These are phyloP conservation scores for Galendromus occidentalis DNA, from an alignment of 1,140 invertebrate genomes.

Conservation along the genomic window DNA sequence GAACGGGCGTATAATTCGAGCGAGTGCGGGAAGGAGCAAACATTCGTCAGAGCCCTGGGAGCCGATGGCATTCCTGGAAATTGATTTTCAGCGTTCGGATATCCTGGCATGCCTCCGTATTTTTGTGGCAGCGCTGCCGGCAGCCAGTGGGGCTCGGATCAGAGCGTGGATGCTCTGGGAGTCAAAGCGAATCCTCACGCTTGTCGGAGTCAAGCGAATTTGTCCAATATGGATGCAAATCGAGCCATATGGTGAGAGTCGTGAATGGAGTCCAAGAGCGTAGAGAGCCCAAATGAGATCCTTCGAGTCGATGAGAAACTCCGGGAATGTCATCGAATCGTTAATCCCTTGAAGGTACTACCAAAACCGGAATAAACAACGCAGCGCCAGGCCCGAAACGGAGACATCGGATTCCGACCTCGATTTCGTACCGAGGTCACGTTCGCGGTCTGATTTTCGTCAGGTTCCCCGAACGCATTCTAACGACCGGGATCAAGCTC, in stretches of 20 bases:
- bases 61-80: too few species aligned
- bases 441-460: neutral
- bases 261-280: too few species aligned
- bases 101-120: neutral
- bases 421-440: conserved; percentile 6
- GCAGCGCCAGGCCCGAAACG: neutral
- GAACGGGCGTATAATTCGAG: too few species aligned
- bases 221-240: conserved; percentile 1
- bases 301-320: too few species aligned
- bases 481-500: too few species aligned
- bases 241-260: neutral
- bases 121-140: neutral
- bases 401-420: conserved; percentile 4
- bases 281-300: too few species aligned
- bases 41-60: too few species aligned
- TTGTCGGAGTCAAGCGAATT: neutral
- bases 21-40: too few species aligned
- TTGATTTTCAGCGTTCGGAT: neutral
- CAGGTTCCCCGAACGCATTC: neutral
- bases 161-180: neutral
- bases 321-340: neutral
- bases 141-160: neutral
- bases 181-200: neutral
- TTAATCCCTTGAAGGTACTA: neutral
- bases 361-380: neutral